Percentiles rank a stretch among this genome's conserved stretches.
Conservation (phyloP, 2,113 vertebrate species). For the Takifugu flavidus region DNA sequence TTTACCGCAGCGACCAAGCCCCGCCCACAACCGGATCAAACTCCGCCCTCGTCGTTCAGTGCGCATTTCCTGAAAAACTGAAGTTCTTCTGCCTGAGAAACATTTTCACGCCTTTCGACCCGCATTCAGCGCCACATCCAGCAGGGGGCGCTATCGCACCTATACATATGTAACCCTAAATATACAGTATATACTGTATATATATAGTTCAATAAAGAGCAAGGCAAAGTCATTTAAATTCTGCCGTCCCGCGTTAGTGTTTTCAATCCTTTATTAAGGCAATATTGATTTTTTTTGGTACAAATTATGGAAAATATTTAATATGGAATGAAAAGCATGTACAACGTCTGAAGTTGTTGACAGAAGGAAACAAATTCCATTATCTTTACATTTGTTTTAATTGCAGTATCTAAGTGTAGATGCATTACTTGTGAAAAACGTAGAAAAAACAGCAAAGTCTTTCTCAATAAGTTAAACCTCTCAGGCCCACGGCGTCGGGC, state of each 20-base stretch:
- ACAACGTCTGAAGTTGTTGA: constrained; percentile 19
- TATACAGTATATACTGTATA: too few species aligned
- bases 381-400: constrained; percentile 75
- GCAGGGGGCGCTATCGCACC: too few species aligned
- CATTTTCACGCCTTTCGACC: too few species aligned
- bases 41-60: too few species aligned
- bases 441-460: constrained; percentile 80
- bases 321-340: not conserved
- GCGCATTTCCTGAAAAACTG: too few species aligned
- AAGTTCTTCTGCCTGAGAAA: too few species aligned
- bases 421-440: constrained; percentile 81
- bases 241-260: not conserved
- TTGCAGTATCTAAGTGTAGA: constrained; percentile 76
- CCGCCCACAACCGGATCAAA: not conserved
- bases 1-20: constrained; percentile 16
- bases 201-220: too few species aligned
- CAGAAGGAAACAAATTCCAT: constrained; percentile 20
- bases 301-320: not conserved
- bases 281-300: not conserved
- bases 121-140: too few species aligned
- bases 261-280: not conserved
- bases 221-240: too few species aligned
- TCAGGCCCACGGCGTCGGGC: constrained; percentile 62
- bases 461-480: constrained; percentile 88
- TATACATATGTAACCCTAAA: too few species aligned